Evolutionary conservation across 2,113 vertebrate genomes (phyloP).

Genomic region (Petaurus breviceps): DNA sequence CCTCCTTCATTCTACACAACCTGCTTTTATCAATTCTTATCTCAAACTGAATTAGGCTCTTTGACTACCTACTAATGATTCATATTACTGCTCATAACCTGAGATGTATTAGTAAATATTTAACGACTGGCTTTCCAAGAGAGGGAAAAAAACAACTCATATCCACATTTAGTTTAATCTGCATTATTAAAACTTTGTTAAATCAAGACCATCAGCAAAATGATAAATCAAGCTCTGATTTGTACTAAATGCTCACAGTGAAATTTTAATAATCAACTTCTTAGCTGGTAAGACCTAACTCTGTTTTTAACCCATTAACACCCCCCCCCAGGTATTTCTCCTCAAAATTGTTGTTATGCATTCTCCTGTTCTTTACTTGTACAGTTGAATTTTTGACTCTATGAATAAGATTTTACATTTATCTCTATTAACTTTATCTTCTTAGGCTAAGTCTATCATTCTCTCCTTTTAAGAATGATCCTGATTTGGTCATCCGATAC

Average conservation of each 20-base stretch:
- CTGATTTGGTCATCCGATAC: not conserved
- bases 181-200: not conserved
- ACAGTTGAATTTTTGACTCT: not conserved
- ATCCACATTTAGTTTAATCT: not conserved
- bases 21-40: not conserved
- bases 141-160: not conserved
- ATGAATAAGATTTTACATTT: not conserved
- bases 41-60: not conserved
- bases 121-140: not conserved
- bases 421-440: not conserved
- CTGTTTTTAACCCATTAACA: not conserved
- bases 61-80: not conserved
- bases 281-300: not conserved
- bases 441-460: not conserved
- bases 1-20: not conserved
- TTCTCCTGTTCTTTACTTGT: not conserved
- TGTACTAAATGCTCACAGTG: not conserved
- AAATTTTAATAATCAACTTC: not conserved
- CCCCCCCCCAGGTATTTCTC: not conserved
- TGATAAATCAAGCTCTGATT: not conserved
- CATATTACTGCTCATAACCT: not conserved
- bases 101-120: not conserved
- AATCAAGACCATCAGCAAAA: not conserved
- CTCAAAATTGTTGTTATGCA: not conserved
- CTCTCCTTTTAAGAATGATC: not conserved